Base-by-base conservation (phyloP, 2,113 vertebrate genomes). In the Agapornis roseicollis region DNA sequence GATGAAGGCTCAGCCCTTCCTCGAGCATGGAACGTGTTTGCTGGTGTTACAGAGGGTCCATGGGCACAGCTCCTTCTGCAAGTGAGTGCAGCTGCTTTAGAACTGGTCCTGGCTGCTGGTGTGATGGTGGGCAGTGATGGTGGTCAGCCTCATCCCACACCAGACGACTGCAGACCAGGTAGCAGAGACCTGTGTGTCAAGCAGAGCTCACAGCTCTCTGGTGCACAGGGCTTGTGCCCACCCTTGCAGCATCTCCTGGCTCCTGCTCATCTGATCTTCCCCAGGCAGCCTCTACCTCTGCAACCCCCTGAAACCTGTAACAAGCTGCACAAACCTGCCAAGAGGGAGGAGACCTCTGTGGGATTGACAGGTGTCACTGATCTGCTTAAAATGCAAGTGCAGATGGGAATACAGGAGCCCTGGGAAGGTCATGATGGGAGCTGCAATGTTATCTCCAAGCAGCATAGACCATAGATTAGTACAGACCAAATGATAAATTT, bases 11-110 rank as follows among this genome's bases (percentile, higher is more conserved):
- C 31, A 17, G 63, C 25, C 17, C 28, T 70, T 50, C 49, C 31
- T 15, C 0, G 1, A 13, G 42, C 17, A 6, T 0, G 0, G 11
- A 28, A 13, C 1, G 0, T 0, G 0, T 35, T 52, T 35, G 72
- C 50, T 60, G 29, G 27, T 2, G 0, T 24, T 10, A 17, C 20
- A 7, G 29, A 7, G 29, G 29, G 25, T 35, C 46, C 17, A 0
- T 17, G 44, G 41, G 22, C 22, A 20, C 10, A 5, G 44, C 41
- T 24, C 24, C 37, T 44, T 28, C 42, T 10, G 37, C 39, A 7
- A 29, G 17, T 1, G 1, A 64, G 42, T 2, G 1, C 0, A 8
- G 22, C 22, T 19, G 50, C 7, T 53, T 53, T 50, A 11, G 53
- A n/a, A 16, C 31, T 1, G 0, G 24, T 16, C 41, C 35, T 7